These are phyloP conservation scores for Porites divaricata DNA, from an alignment of 92 coral and sea anemone genomes.

Conservation along the genomic window DNA sequence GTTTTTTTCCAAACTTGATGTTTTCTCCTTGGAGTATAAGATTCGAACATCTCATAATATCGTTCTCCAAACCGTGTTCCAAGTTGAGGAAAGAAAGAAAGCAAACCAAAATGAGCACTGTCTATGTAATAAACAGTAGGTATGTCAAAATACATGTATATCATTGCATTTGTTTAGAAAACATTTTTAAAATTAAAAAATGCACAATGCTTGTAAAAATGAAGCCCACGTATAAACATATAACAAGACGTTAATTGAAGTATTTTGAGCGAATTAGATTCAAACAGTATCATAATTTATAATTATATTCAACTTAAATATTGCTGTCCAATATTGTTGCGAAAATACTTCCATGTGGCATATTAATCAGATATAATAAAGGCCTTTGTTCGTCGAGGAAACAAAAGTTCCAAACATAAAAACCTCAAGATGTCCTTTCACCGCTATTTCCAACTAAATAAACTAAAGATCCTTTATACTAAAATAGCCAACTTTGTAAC, in stretches of 20 bases:
- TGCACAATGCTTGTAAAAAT: too few relatives aligned
- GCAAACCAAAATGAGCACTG: too few relatives aligned
- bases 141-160: too few relatives aligned
- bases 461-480: neutral
- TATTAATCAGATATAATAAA: constrained; percentile 47
- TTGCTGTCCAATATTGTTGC: constrained; percentile 7
- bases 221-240: neutral
- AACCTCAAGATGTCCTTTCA: neutral
- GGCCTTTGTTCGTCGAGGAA: constrained; percentile 36
- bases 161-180: too few relatives aligned
- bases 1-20: too few relatives aligned
- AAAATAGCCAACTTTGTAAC: neutral
- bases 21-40: too few relatives aligned
- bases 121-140: too few relatives aligned
- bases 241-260: neutral
- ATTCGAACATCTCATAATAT: too few relatives aligned
- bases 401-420: constrained; percentile 28
- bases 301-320: constrained; percentile 27
- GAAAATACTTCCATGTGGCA: constrained; percentile 62
- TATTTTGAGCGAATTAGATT: constrained; percentile 11
- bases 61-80: too few relatives aligned
- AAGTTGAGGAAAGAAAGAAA: too few relatives aligned
- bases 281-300: neutral
- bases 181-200: too few relatives aligned
- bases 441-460: neutral